Conservation (phyloP, 2,888 invertebrate species). For the Melanostoma scalare region DNA sequence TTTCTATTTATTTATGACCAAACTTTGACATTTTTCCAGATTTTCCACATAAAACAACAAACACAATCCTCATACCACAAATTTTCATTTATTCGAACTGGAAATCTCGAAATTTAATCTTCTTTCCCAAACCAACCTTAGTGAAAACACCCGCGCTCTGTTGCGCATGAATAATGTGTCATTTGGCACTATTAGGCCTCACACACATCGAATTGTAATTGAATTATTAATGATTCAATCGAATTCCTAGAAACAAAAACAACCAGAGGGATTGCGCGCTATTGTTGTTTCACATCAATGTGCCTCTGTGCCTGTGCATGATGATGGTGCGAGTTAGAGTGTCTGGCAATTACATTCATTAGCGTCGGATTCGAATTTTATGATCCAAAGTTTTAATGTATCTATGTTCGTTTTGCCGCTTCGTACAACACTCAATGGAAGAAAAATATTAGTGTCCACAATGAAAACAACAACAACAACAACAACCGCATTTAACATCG, state of each 20-base stretch:
- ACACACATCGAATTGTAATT: slow-evolving; percentile 55
- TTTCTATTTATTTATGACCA: no score
- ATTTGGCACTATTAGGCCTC: slow-evolving; percentile 40
- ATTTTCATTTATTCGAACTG: slow-evolving; percentile 9
- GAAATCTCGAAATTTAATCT: slow-evolving; percentile 25
- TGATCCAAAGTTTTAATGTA: slow-evolving; percentile 60
- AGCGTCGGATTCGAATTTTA: slow-evolving; percentile 69
- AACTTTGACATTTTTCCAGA: no score
- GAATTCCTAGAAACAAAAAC: slow-evolving; percentile 44
- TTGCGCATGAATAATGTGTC: slow-evolving; percentile 54
- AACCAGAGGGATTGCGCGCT: background rate
- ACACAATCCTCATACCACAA: no score
- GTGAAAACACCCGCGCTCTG: slow-evolving; percentile 19
- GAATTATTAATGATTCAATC: slow-evolving; percentile 72
- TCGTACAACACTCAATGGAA: background rate
- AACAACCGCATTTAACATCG: slow-evolving; percentile 16
- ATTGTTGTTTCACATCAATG: no score
- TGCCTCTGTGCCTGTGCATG: slow-evolving; percentile 2
- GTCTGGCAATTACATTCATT: slow-evolving; percentile 70
- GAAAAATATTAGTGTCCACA: slow-evolving; percentile 12
- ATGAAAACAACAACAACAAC: slow-evolving; percentile 26
- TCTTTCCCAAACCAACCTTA: background rate
- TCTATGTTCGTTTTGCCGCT: slow-evolving; percentile 29
- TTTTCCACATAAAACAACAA: no score
- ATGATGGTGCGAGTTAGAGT: background rate